A percentile compares a stretch with the other conserved stretches of the same genome.
These are phyloP conservation scores for Micrastur ruficollis DNA, from an alignment of 2,797 vertebrate genomes.

Conservation along the genomic window DNA sequence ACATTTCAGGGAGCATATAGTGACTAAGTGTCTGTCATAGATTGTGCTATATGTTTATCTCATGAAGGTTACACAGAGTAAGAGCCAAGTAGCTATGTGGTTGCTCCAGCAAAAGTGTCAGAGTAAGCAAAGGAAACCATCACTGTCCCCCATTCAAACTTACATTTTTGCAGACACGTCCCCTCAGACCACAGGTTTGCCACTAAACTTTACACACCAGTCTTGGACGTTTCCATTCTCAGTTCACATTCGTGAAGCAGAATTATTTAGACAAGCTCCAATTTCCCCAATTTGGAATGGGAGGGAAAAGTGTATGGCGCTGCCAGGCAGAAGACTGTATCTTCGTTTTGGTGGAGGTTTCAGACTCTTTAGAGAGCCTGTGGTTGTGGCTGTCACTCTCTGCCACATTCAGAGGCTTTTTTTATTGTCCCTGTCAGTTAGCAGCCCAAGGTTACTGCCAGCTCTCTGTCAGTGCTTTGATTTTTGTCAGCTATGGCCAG, in stretches of 20 bases:
- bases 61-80: background rate
- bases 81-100: background rate
- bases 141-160: background rate
- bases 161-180: background rate
- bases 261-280: background rate
- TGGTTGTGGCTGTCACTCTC: conserved; percentile 76
- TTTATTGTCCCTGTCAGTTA: conserved; percentile 94
- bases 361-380: conserved; percentile 65
- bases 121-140: background rate
- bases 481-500: conserved; percentile 92
- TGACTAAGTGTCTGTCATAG: background rate
- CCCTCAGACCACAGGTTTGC: background rate
- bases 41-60: background rate
- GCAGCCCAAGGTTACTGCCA: conserved; percentile 89
- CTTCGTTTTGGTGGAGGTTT: conserved; percentile 66
- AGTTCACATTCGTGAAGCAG: background rate
- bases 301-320: conserved; percentile 15
- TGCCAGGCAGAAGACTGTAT: conserved; percentile 57
- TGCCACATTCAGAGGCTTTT: conserved; percentile 78
- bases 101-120: background rate
- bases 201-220: background rate
- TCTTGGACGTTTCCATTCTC: background rate
- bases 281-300: background rate
- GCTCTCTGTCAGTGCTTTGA: conserved; percentile 89
- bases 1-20: background rate